These are phyloP conservation scores for Polyodon spathula DNA, from an alignment of 2,113 vertebrate genomes.

Conservation along the genomic window DNA sequence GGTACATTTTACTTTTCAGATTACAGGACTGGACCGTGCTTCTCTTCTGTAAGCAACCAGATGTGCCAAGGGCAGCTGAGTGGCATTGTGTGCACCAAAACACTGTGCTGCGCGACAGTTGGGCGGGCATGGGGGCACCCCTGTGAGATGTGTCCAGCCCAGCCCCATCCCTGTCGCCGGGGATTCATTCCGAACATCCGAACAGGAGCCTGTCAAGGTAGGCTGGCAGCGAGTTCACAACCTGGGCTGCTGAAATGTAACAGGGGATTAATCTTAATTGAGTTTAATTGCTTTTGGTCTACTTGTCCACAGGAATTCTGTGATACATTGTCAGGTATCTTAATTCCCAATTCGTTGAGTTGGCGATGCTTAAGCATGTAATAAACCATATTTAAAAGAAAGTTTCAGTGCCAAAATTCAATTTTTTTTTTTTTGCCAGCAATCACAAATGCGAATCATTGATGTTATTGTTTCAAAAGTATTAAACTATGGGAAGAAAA, in stretches of 20 bases:
- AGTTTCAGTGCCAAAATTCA: constrained; percentile 24
- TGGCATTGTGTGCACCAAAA: constrained; percentile 96
- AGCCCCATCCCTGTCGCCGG: constrained; percentile 88
- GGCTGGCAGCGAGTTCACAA: constrained; percentile 19
- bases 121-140: constrained; percentile 96
- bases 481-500: background rate
- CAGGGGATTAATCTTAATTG: constrained; percentile 58
- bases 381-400: background rate
- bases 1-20: constrained; percentile 60
- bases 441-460: background rate
- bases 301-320: constrained; percentile 57
- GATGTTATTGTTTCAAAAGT: background rate
- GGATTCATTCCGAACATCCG: constrained; percentile 96
- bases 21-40: constrained; percentile 95
- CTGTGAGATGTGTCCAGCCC: constrained; percentile 94
- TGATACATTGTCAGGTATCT: constrained; percentile 51
- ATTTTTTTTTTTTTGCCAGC: constrained; percentile 40
- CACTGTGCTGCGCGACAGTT: constrained; percentile 90
- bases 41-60: constrained; percentile 89
- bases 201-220: constrained; percentile 95
- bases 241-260: constrained; percentile 38
- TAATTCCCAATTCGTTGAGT: constrained; percentile 49
- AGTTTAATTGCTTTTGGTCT: constrained; percentile 60
- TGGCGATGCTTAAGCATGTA: constrained; percentile 48
- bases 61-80: constrained; percentile 98